Base-by-base conservation (phyloP, 2,888 invertebrate species). In the Oxycera nigricornis region DNA sequence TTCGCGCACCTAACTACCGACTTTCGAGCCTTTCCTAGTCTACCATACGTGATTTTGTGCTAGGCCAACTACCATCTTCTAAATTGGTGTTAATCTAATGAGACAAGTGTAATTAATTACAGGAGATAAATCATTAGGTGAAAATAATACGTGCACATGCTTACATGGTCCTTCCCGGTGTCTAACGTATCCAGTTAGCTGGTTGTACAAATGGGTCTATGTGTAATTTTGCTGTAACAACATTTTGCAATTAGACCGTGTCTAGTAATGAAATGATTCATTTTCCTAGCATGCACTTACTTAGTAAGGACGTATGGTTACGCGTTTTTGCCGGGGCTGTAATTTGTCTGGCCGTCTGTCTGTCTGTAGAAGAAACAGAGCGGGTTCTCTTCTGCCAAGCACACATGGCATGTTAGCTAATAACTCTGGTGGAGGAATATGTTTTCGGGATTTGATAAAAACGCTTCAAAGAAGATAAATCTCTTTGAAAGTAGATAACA, bases 71-170 rank as follows among this genome's bases (percentile, higher is more conserved):
- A 22, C 55, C 35, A 62, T 30, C 65, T 30, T 65, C 61, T 24
- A 41, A 65, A 65, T 52, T 70, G 70, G 70, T 55, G 70, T 70
- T 70, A 70, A 70, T 70, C 55, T 70, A 70, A 70, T 52, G 70
- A 70, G 70, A 70, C 70, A 70, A 70, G 70, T 70, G 70, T 70
- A 70, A 70, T 70, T 70, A 70, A 70, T 70, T 70, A 70, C 55
- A 35, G 52, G 3, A 70, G 70, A 70, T 70, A 70, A 70, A 70
- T 70, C 70, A 70, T 70, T 70, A 70, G 30, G 70, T 70, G 55
- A 52, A 70, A 70, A 70, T 70, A 17, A 65, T 65, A 65, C 30
- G 26, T 17, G 17, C 65, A 31, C 26, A 65, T 30, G 30, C 24
- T 41, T 65, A 46, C 46, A 46, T 46, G 46, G 65, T 65, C 39